Evolutionary conservation across 1,140 invertebrate genomes (phyloP).

Genomic region (Apis florea): DNA sequence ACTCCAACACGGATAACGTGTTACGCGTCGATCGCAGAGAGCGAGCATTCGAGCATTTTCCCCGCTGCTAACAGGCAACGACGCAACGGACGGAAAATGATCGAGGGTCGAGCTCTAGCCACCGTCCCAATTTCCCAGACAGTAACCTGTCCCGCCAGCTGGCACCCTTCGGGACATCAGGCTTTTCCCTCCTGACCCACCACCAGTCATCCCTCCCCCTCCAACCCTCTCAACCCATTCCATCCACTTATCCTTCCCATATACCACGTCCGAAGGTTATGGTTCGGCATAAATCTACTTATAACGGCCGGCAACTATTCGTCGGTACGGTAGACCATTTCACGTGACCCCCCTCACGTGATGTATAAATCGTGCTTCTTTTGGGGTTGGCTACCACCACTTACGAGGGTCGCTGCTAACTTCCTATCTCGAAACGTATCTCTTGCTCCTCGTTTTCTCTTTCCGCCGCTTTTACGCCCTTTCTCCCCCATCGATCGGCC

Average conservation of each 20-base stretch:
- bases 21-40: slow-evolving; percentile 21
- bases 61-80: slow-evolving; percentile 11
- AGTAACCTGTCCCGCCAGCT: slow-evolving; percentile 69
- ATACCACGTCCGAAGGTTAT: slow-evolving; percentile 60
- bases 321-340: slow-evolving; percentile 38
- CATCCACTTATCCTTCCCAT: slow-evolving; percentile 9
- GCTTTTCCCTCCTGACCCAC: slow-evolving; percentile 45
- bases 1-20: too few species aligned
- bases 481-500: background rate
- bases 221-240: background rate
- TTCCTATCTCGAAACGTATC: slow-evolving; percentile 13
- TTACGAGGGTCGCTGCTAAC: too few species aligned
- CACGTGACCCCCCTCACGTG: slow-evolving; percentile 28
- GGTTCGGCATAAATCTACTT: slow-evolving; percentile 65
- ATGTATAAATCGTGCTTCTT: slow-evolving; percentile 30
- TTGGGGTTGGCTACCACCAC: slow-evolving; percentile 8
- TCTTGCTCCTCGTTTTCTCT: background rate
- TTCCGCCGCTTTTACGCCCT: too few species aligned
- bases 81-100: slow-evolving; percentile 60
- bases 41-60: slow-evolving; percentile 1
- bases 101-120: slow-evolving; percentile 52
- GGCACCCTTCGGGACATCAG: slow-evolving; percentile 59
- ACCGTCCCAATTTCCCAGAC: slow-evolving; percentile 68
- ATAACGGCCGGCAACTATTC: slow-evolving; percentile 43
- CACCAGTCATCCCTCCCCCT: background rate